Percentiles rank a stretch among this genome's conserved stretches.
These are phyloP conservation scores for Heliopora coerulea DNA, from an alignment of 92 coral and sea anemone genomes.

Conservation along the genomic window DNA sequence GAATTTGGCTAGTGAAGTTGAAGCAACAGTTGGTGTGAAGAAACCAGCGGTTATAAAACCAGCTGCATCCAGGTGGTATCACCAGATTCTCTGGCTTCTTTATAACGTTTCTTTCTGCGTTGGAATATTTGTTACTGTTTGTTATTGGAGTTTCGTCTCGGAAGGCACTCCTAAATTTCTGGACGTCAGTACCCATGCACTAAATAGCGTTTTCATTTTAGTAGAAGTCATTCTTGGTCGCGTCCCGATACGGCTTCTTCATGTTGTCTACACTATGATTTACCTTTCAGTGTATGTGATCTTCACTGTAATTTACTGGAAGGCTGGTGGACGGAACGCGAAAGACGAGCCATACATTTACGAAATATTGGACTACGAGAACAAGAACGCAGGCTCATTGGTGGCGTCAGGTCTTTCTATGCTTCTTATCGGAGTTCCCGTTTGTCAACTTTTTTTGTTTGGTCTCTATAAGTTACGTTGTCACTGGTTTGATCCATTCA, in stretches of 20 bases:
- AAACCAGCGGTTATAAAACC: conserved; percentile 27
- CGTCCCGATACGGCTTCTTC: conserved; percentile 72
- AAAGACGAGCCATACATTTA: conserved; percentile 64
- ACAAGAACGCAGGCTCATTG: conserved; percentile 60
- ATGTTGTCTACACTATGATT: conserved; percentile 71
- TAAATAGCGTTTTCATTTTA: conserved; percentile 67
- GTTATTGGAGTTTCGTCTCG: conserved; percentile 69
- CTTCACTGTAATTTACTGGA: conserved; percentile 91
- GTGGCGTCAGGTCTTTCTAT: conserved; percentile 47
- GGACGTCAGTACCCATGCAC: conserved; percentile 67
- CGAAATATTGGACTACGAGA: conserved; percentile 62
- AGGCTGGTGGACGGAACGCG: conserved; percentile 59
- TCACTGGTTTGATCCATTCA: conserved; percentile 9
- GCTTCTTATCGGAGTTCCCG: conserved; percentile 53
- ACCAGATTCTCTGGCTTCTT: conserved; percentile 72
- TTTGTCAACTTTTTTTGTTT: conserved; percentile 56
- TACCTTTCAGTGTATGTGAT: conserved; percentile 66
- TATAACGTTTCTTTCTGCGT: conserved; percentile 59
- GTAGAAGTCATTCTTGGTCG: conserved; percentile 59
- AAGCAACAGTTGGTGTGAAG: conserved; percentile 17
- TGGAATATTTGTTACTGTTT: conserved; percentile 56
- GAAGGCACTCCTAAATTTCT: conserved; percentile 45
- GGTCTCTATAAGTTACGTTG: conserved; percentile 76
- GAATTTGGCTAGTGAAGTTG: conserved; percentile 5
- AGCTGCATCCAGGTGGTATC: conserved; percentile 64